Evolutionary conservation across 2,888 invertebrate genomes (phyloP).

Genomic region (Plutella xylostella): DNA sequence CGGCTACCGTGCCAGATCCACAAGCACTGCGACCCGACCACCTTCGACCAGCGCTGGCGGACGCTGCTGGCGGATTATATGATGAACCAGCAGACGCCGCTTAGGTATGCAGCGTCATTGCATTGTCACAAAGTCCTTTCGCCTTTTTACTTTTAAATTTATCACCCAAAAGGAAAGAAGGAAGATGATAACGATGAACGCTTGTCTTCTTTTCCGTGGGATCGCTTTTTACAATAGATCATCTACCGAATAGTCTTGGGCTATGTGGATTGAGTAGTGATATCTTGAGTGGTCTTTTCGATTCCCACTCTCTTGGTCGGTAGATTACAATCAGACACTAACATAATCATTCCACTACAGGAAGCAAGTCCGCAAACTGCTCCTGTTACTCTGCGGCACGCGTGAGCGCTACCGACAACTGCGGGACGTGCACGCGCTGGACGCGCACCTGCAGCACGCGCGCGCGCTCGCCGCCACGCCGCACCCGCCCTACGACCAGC

Average conservation of each 20-base stretch:
- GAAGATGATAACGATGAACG: no score
- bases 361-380: conserved; percentile 90
- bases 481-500: conserved; percentile 84
- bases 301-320: no score
- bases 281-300: no score
- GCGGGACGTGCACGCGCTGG: conserved; percentile 92
- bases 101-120: conserved; percentile 64
- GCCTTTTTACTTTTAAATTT: no score
- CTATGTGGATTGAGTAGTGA: no score
- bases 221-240: no score
- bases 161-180: no score
- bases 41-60: conserved; percentile 78
- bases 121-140: no score
- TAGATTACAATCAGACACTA: no score
- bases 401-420: conserved; percentile 96
- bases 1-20: conserved; percentile 94
- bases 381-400: conserved; percentile 93
- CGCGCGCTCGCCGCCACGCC: conserved; percentile 43
- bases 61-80: conserved; percentile 91
- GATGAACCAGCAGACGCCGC: conserved; percentile 93
- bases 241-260: no score
- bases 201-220: no score
- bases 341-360: conserved; percentile 45
- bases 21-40: conserved; percentile 76
- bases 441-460: conserved; percentile 85